Conservation (phyloP, 2,888 invertebrate species). For the Iphiclides podalirius region DNA sequence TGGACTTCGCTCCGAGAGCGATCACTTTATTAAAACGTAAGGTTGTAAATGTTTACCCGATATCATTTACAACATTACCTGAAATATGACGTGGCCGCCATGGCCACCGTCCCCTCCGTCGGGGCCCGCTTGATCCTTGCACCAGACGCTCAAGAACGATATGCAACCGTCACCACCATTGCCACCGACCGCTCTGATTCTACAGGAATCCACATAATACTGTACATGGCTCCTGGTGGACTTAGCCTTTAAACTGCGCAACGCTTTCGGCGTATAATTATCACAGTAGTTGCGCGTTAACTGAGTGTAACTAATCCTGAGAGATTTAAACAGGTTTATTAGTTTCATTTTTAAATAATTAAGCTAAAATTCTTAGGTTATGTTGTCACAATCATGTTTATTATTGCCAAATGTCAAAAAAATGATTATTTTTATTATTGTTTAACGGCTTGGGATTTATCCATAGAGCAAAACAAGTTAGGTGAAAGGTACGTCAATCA, state of each 20-base stretch:
- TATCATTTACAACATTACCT: too few relatives aligned
- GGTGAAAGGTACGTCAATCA: too few relatives aligned
- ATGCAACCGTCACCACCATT: conserved; percentile 96
- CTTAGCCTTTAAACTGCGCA: conserved; percentile 64
- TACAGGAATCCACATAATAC: conserved; percentile 86
- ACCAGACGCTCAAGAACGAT: conserved; percentile 90
- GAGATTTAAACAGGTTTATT: conserved; percentile 23
- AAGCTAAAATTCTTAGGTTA: conserved; percentile 8
- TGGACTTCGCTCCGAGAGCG: too few relatives aligned
- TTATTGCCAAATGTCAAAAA: conserved; percentile 8
- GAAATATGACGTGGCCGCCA: conserved; percentile 95
- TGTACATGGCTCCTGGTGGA: conserved; percentile 63
- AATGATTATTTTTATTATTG: too few relatives aligned
- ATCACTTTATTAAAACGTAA: too few relatives aligned
- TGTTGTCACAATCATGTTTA: conserved; percentile 18
- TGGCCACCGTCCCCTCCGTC: conserved; percentile 98
- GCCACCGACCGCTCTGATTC: conserved; percentile 87
- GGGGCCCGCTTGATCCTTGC: conserved; percentile 94
- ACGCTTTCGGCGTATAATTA: conserved; percentile 53
- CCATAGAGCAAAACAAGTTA: too few relatives aligned
- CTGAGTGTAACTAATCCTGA: conserved; percentile 25
- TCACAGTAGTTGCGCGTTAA: conserved; percentile 40
- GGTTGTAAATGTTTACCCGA: too few relatives aligned
- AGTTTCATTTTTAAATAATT: conserved; percentile 26
- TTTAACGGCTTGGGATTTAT: too few relatives aligned